Evolutionary conservation across 2,888 invertebrate genomes (phyloP).

Genomic region (Octonoba sinensis): DNA sequence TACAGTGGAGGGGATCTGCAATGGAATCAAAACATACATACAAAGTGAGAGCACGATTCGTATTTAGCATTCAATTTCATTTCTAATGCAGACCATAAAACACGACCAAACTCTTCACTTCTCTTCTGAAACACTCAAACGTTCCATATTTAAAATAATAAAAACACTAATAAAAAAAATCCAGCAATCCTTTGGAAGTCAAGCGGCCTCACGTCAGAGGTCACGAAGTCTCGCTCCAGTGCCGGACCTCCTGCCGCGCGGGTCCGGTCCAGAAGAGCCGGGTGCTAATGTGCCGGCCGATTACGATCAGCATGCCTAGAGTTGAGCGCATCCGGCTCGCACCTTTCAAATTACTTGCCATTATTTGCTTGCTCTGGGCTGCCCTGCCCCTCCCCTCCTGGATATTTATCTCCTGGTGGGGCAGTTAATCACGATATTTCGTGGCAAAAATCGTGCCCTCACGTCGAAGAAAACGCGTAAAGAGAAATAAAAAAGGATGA

Average conservation of each 20-base stretch:
- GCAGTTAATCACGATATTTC: slow-evolving; percentile 41
- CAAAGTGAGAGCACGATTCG: too few species aligned
- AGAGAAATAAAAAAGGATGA: too few species aligned
- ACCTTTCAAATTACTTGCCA: slow-evolving; percentile 39
- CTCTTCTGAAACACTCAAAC: too few species aligned
- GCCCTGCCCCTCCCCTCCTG: slow-evolving; percentile 5
- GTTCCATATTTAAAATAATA: too few species aligned
- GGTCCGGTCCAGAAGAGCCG: slow-evolving; percentile 26
- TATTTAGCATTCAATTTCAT: too few species aligned
- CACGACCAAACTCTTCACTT: too few species aligned
- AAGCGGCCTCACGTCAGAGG: not conserved
- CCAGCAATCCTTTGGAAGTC: too few species aligned
- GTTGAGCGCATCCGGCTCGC: slow-evolving; percentile 29
- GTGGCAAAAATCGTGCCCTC: slow-evolving; percentile 6
- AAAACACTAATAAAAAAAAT: too few species aligned
- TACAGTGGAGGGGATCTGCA: too few species aligned
- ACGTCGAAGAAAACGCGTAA: too few species aligned
- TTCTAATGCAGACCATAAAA: too few species aligned
- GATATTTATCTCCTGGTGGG: slow-evolving; percentile 31
- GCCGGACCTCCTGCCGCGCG: slow-evolving; percentile 37
- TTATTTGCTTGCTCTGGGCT: slow-evolving; percentile 41
- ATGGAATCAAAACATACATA: too few species aligned
- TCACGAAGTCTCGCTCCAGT: slow-evolving; percentile 15
- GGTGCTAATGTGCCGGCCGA: slow-evolving; percentile 50
- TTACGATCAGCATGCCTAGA: slow-evolving; percentile 6